Base-by-base conservation (phyloP, 2,888 invertebrate species). In the Agriotes lineatus region DNA sequence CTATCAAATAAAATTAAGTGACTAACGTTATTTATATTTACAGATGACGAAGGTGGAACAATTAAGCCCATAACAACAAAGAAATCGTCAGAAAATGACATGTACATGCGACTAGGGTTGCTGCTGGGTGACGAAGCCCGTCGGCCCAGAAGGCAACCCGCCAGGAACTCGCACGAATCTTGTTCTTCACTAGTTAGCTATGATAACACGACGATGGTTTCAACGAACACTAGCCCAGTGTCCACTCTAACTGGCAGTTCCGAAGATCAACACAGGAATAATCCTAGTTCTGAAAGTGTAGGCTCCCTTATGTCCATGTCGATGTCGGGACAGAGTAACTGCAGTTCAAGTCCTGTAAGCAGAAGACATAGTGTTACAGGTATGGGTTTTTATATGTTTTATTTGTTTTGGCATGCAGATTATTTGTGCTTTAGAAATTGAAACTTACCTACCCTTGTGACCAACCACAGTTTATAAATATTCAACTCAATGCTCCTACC, bases 231-330 rank as follows among this genome's bases (percentile, higher is more conserved):
- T 35, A 95, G 95, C 81, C 95, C 95, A 59, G 91, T 96, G 12
- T 95, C 95, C 25, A 96, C 95, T 0, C 85, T 95, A 42, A 95
- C 95, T 1, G 95, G 93, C 1, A 94, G 94, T 0, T 94, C 94
- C 0, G 95, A 94, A 77, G 90, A 89, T 67, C 82, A 83, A 74
- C 85, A 88, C 30, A 73, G 83, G 20, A 86, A 86, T 77, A 90
- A 90, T 62, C 88, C 90, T 35, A 86, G 90, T 58, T 88, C 89
- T 19, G 91, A 92, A 77, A 91, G 91, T 75, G 89, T 91, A 1
- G 91, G 92, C 12, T 94, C 94, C 0, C 85, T 94, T 18, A 91
- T 93, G 80, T 92, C 93, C 0, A 92, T 92, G 87, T 91, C 91
- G 0, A 83, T 92, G 79, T 90, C 93, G 2, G 93, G 93, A 18